Evolutionary conservation across 2,888 invertebrate genomes (phyloP).

Genomic region (Pyralis farinalis): DNA sequence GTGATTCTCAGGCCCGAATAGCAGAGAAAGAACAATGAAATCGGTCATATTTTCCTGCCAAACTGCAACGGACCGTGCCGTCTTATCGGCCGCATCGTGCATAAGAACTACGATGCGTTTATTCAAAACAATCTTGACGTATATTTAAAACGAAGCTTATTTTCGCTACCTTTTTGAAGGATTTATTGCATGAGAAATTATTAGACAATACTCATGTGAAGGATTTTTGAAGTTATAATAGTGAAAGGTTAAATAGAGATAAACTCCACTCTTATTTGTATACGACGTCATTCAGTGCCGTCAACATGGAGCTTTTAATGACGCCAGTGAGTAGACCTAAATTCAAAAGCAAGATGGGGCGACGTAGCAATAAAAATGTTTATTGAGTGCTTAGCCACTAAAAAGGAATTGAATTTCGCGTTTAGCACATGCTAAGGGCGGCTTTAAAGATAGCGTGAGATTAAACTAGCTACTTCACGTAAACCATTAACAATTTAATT

Average conservation of each 20-base stretch:
- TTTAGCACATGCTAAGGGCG: conserved; percentile 41
- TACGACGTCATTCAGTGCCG: conserved; percentile 7
- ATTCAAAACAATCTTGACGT: conserved; percentile 63
- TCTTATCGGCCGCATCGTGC: conserved; percentile 69
- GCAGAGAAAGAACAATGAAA: conserved; percentile 74
- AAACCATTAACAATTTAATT: conserved; percentile 20
- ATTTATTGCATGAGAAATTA: conserved; percentile 38
- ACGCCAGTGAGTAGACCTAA: conserved; percentile 22
- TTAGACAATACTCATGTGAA: conserved; percentile 21
- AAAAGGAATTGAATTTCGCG: conserved; percentile 54
- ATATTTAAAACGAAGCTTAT: conserved; percentile 65
- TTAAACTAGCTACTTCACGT: conserved; percentile 33
- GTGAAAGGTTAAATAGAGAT: conserved; percentile 8
- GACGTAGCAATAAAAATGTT: conserved; percentile 39
- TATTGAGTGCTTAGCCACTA: conserved; percentile 42
- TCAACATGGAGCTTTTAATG: conserved; percentile 18
- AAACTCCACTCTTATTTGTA: conserved; percentile 10
- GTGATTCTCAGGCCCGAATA: conserved; percentile 75
- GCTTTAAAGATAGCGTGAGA: conserved; percentile 23
- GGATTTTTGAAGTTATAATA: conserved; percentile 13
- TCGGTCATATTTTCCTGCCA: conserved; percentile 78
- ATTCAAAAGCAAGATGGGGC: conserved; percentile 27
- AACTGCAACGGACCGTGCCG: conserved; percentile 69
- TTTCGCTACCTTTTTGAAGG: conserved; percentile 57
- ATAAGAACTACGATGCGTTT: conserved; percentile 65